Evolutionary conservation across 2,113 vertebrate genomes (phyloP).

Genomic region (Hiodon alosoides): DNA sequence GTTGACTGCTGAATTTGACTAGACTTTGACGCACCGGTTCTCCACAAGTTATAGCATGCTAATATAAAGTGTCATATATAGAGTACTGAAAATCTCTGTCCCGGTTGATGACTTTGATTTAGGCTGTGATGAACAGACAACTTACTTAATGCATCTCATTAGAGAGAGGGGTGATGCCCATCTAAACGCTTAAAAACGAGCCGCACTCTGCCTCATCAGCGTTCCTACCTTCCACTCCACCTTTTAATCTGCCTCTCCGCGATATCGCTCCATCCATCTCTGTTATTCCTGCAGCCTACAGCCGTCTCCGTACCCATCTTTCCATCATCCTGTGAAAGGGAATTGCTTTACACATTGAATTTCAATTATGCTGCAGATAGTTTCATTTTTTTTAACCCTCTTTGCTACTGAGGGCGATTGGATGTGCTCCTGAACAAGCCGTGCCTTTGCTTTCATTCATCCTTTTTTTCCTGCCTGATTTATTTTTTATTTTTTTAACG

Average conservation of each 20-base stretch:
- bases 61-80: too few species aligned
- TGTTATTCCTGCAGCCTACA: slow-evolving; percentile 40
- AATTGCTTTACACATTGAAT: slow-evolving; percentile 14
- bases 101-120: background rate
- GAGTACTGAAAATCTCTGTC: background rate
- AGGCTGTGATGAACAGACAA: background rate
- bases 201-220: slow-evolving; percentile 27
- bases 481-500: background rate
- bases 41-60: too few species aligned
- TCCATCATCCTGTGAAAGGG: slow-evolving; percentile 14
- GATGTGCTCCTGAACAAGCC: background rate
- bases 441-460: background rate
- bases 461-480: background rate
- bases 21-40: too few species aligned
- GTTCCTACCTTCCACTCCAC: slow-evolving; percentile 34
- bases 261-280: slow-evolving; percentile 44
- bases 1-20: too few species aligned
- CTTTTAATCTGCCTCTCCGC: slow-evolving; percentile 35
- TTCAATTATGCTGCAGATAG: slow-evolving; percentile 2
- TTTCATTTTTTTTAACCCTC: background rate
- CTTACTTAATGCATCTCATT: slow-evolving; percentile 23
- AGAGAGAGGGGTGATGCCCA: slow-evolving; percentile 25
- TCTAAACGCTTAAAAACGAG: slow-evolving; percentile 33
- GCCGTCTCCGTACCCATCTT: slow-evolving; percentile 27
- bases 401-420: background rate